phyloP scores from a whole-genome alignment of 2,113 vertebrate species.

The Pampusana beccarii region DNA sequence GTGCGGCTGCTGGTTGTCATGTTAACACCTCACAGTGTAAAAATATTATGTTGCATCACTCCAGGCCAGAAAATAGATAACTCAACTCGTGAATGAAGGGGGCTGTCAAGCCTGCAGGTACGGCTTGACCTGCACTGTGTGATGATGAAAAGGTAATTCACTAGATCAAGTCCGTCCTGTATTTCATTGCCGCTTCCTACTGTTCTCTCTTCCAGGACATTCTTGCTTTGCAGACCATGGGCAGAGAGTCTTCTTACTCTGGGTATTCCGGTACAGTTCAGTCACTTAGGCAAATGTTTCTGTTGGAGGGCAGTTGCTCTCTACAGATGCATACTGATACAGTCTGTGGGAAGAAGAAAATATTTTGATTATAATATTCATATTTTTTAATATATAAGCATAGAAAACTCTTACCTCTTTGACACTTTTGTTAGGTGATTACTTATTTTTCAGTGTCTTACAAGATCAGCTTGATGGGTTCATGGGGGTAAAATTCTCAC shows the following conservation, averaged over 20 bases:
- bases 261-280: background rate
- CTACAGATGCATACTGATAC: background rate
- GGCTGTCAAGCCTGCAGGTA: background rate
- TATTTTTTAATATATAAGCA: background rate
- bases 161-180: background rate
- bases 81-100: background rate
- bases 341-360: constrained; percentile 21
- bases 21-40: constrained; percentile 75
- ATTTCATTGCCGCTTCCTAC: constrained; percentile 3
- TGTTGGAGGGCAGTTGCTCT: background rate
- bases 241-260: background rate
- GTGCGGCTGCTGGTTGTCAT: constrained; percentile 87
- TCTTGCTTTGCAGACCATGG: background rate
- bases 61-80: background rate
- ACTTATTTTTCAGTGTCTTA: background rate
- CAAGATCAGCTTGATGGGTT: background rate
- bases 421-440: background rate
- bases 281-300: background rate
- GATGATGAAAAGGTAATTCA: constrained; percentile 9
- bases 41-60: constrained; percentile 59
- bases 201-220: constrained; percentile 40
- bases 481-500: background rate
- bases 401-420: background rate
- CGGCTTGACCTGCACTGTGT: background rate
- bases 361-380: background rate